phyloP scores from a whole-genome alignment of 2,797 vertebrate genomes.

The Thripadectes ignobilis region DNA sequence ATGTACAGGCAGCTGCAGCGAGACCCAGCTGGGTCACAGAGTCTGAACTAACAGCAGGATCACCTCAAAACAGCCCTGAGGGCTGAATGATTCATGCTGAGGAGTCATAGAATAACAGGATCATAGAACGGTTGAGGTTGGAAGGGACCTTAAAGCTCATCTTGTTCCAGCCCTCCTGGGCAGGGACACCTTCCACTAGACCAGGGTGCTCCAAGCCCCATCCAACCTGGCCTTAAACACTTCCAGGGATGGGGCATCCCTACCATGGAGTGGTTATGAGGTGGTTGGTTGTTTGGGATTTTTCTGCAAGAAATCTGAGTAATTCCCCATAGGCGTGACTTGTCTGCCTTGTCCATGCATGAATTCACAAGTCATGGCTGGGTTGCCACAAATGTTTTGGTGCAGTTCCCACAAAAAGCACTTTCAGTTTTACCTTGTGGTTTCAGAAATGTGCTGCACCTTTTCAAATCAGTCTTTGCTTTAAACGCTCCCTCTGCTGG shows the following conservation, averaged over 20 bases:
- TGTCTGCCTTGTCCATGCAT: neutral
- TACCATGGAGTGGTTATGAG: neutral
- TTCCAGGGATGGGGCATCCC: neutral
- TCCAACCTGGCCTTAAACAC: neutral
- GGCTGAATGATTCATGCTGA: neutral
- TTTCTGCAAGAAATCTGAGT: neutral
- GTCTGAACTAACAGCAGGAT: neutral
- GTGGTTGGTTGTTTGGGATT: neutral
- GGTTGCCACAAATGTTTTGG: neutral
- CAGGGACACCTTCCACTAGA: neutral
- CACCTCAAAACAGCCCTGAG: neutral
- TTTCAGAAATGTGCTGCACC: neutral
- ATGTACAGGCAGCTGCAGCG: fast-evolving
- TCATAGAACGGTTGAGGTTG: neutral
- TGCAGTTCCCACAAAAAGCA: neutral
- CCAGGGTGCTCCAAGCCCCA: neutral
- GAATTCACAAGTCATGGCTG: neutral
- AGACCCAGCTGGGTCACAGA: neutral
- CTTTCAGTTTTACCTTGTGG: fast-evolving
- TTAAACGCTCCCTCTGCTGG: conserved; percentile 58
- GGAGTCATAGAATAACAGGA: neutral
- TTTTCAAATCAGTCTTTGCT: neutral
- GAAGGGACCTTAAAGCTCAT: neutral
- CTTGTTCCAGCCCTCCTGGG: fast-evolving
- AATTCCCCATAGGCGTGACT: neutral